Evolutionary conservation across 2,888 invertebrate genomes (phyloP).

Genomic region (Silvanus unidentatus): DNA sequence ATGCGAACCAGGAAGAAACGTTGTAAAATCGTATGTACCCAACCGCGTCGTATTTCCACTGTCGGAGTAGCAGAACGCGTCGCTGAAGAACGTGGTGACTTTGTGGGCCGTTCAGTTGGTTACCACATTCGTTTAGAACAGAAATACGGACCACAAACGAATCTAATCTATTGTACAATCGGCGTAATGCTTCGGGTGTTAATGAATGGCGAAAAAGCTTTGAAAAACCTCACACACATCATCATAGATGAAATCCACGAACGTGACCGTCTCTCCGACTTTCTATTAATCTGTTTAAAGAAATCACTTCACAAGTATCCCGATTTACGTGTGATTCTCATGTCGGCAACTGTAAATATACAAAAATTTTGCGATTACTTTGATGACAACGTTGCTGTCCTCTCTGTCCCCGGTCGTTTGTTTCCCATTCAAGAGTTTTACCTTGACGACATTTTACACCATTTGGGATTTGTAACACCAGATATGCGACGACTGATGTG

Average conservation of each 20-base stretch:
- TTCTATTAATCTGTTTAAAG: constrained; percentile 78
- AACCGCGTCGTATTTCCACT: constrained; percentile 87
- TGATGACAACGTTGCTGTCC: constrained; percentile 66
- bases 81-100: constrained; percentile 56
- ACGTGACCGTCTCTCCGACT: constrained; percentile 87
- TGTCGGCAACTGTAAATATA: constrained; percentile 92
- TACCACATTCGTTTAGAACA: constrained; percentile 88
- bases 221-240: constrained; percentile 72
- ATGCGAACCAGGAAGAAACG: constrained; percentile 54
- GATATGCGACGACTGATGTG: constrained; percentile 18
- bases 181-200: constrained; percentile 83
- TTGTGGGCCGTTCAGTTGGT: constrained; percentile 50
- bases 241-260: constrained; percentile 95
- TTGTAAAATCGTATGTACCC: constrained; percentile 86
- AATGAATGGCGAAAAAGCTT: constrained; percentile 69
- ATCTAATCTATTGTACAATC: constrained; percentile 87
- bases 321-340: constrained; percentile 76
- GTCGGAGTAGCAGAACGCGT: constrained; percentile 85
- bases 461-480: constrained; percentile 49
- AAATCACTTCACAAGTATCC: constrained; percentile 66
- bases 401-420: constrained; percentile 70
- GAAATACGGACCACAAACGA: constrained; percentile 70
- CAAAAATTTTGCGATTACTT: constrained; percentile 80
- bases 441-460: constrained; percentile 71
- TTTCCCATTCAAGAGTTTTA: constrained; percentile 71